A percentile compares a stretch with the other conserved stretches of the same genome.
phyloP scores from a whole-genome alignment of 2,888 invertebrate species.

The Cinara cedri region DNA sequence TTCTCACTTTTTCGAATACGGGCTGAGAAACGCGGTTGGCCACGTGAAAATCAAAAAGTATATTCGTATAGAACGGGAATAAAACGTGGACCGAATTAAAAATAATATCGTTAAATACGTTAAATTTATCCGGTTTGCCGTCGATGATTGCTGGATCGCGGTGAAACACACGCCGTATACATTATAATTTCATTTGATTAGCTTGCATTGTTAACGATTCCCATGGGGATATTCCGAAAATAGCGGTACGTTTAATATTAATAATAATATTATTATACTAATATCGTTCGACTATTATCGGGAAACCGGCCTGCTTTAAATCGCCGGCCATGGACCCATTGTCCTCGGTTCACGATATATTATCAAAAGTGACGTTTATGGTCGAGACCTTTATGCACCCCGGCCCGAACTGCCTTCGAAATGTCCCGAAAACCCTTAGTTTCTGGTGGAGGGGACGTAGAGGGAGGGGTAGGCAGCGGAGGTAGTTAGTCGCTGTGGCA shows the following conservation, averaged over 20 bases:
- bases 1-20: too few species aligned
- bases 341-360: constrained; percentile 26
- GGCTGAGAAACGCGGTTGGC: too few species aligned
- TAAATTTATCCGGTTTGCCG: too few species aligned
- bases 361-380: constrained; percentile 45
- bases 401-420: not conserved
- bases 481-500: constrained; percentile 10
- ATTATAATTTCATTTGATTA: constrained; percentile 6
- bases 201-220: not conserved
- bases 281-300: constrained; percentile 18
- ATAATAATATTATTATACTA: not conserved
- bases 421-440: constrained; percentile 1
- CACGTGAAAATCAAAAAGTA: too few species aligned
- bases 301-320: constrained; percentile 13
- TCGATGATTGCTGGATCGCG: too few species aligned
- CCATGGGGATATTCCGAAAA: not conserved
- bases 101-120: too few species aligned
- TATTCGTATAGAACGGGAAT: too few species aligned
- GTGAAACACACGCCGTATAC: too few species aligned
- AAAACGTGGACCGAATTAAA: too few species aligned
- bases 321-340: not conserved
- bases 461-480: not conserved
- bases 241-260: not conserved
- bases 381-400: constrained; percentile 22
- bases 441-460: not conserved